Conservation (phyloP, 2,888 invertebrate genomes). For the Caenorhabditis angaria region DNA sequence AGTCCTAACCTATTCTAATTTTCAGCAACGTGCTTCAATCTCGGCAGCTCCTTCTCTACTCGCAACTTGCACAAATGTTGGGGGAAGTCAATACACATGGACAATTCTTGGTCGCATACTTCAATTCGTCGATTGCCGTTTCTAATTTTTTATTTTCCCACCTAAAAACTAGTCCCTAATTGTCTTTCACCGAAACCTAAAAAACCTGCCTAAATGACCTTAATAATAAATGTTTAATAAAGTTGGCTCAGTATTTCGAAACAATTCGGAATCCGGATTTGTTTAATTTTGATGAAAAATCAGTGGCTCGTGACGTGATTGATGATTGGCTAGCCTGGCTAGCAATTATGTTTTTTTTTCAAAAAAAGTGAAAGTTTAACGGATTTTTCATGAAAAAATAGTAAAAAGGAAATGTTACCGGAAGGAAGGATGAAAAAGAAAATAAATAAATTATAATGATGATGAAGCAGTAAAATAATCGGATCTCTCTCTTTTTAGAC, state of each 20-base stretch:
- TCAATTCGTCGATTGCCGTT: conserved; percentile 71
- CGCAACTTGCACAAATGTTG: conserved; percentile 71
- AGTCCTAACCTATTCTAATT: background rate
- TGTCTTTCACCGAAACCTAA: background rate
- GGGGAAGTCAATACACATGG: conserved; percentile 72
- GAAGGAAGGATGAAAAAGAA: conserved; percentile 1
- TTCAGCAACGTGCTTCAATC: conserved; percentile 71
- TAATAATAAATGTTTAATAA: background rate
- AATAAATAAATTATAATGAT: background rate
- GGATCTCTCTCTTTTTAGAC: conserved; percentile 8
- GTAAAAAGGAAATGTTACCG: background rate
- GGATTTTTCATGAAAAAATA: background rate
- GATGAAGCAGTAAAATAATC: background rate
- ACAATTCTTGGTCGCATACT: conserved; percentile 70
- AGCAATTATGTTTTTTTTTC: conserved; percentile 2
- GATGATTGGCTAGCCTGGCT: conserved; percentile 15
- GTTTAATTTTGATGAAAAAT: too few species aligned
- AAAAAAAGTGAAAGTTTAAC: background rate
- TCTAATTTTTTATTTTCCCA: too few species aligned
- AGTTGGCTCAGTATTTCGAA: background rate
- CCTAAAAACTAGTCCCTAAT: conserved; percentile 1
- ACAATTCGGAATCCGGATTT: background rate
- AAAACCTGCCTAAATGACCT: background rate
- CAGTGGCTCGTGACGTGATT: conserved; percentile 30
- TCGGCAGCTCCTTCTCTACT: conserved; percentile 68